Base-by-base conservation (phyloP, 2,113 vertebrate species). In the Calidris pygmaea region DNA sequence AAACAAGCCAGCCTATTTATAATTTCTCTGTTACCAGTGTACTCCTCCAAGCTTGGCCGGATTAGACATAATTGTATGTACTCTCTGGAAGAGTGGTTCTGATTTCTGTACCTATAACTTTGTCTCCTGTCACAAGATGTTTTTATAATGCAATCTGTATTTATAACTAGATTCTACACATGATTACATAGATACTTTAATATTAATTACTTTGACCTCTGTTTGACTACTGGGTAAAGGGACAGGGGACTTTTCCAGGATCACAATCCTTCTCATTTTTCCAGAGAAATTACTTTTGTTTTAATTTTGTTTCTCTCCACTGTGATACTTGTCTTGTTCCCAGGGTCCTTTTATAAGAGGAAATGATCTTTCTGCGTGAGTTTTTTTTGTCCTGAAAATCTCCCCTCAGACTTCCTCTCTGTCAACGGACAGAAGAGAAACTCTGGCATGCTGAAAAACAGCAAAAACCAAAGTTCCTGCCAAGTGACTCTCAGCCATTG, bases 81-180 rank as follows among this genome's bases (percentile, higher is more conserved):
- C 23, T 75, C 41, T 85, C 65, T 85, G 83, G 39, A 75, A 91
- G 17, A 82, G 39, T 26, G 21, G 60, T 75, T 81, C 62, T 92
- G 94, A 87, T 73, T 92, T 65, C 50, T 59, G 37, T 55, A 55
- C 50, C 39, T 73, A 45, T 82, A 82, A 90, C 84, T 90, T 88
- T 81, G 39, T 74, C 22, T 79, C 53, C 74, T 83, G 29, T 80
- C 79, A 94, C 62, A 84, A 66, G 53, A 47, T 75, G 55, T 10
- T 96, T 95, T 86, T 89, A 39, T 71, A 94, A 89, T 50, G 30
- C 30, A 85, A 71, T 85, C 83, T 83, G 41, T 80, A 60, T 83
- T 76, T 85, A 41, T 85, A 85, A 91, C 59, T 90, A 63, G n/a
- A 81, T 95, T 92, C 52, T 70, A 68, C 32, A 41, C 65, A 34